phyloP scores from a whole-genome alignment of 2,113 vertebrate genomes.

The Cottus gobio region DNA sequence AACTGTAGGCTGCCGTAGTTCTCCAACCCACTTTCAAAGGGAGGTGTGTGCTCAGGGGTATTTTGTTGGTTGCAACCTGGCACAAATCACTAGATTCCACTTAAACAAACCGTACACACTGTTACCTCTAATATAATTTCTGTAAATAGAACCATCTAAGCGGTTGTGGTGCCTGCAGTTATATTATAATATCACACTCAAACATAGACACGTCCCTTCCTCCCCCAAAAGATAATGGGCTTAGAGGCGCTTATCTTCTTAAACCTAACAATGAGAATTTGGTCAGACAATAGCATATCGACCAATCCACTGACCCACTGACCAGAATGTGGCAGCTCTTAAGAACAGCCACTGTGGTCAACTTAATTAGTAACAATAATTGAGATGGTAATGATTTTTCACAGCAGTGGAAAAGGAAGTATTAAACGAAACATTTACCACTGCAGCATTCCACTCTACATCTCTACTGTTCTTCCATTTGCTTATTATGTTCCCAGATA shows the following conservation, averaged over 20 bases:
- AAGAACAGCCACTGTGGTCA: neutral
- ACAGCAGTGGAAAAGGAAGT: neutral
- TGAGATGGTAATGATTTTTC: neutral
- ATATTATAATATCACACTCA: neutral
- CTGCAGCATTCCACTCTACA: neutral
- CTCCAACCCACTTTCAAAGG: too few relatives aligned
- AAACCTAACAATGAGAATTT: neutral
- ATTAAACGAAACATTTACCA: neutral
- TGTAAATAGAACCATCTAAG: neutral
- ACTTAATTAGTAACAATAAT: neutral
- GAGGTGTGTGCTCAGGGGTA: neutral
- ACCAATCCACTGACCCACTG: neutral
- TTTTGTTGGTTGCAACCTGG: neutral
- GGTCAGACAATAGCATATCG: neutral
- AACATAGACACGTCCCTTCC: neutral
- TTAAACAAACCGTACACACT: too few relatives aligned
- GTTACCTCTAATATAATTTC: neutral
- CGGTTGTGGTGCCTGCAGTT: neutral
- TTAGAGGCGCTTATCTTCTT: neutral
- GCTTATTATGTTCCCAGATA: too few relatives aligned
- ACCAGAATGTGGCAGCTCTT: neutral
- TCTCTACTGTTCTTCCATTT: neutral
- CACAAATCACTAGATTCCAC: too few relatives aligned
- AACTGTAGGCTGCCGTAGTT: too few relatives aligned
- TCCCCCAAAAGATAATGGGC: too few relatives aligned